Percentiles rank a stretch among this genome's conserved stretches.
Conservation (phyloP, 2,888 invertebrate species). For the Euclidia mi region DNA sequence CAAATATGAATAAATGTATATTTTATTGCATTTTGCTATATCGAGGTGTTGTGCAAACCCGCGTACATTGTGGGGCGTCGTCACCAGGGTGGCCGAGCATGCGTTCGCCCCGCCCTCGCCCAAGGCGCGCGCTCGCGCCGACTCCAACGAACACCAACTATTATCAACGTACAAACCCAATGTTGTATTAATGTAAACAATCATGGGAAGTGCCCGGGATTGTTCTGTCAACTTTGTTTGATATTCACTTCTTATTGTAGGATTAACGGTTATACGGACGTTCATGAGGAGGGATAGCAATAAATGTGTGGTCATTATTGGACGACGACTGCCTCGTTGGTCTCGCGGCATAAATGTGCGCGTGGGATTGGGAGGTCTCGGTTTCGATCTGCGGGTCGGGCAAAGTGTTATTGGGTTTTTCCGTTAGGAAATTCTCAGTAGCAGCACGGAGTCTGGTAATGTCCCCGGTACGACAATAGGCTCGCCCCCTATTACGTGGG, state of each 20-base stretch:
- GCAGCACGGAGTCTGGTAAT: no score
- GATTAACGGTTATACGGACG: conserved; percentile 20
- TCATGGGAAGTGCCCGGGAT: conserved; percentile 78
- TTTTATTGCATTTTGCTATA: conserved; percentile 43
- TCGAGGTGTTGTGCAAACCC: conserved; percentile 49
- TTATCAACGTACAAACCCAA: conserved; percentile 67
- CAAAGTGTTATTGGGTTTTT: no score
- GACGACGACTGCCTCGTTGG: no score
- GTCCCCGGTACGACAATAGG: no score
- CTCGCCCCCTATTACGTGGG: no score
- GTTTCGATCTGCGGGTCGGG: no score
- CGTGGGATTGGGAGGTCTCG: no score
- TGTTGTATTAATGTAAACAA: conserved; percentile 85
- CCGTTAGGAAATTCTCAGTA: no score
- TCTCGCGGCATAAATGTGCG: no score
- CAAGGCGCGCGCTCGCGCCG: conserved; percentile 65
- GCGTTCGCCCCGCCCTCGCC: conserved; percentile 82
- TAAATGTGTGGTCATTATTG: no score
- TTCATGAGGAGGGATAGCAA: no score
- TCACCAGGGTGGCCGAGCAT: conserved; percentile 83
- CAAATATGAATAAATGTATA: conserved; percentile 27
- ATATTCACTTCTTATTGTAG: conserved; percentile 53
- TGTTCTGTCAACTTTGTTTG: conserved; percentile 73
- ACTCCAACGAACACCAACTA: no score
- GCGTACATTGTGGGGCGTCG: conserved; percentile 77